Percentiles rank a stretch among this genome's conserved stretches.
phyloP scores from a whole-genome alignment of 2,113 vertebrate genomes.

The Cairina moschata region DNA sequence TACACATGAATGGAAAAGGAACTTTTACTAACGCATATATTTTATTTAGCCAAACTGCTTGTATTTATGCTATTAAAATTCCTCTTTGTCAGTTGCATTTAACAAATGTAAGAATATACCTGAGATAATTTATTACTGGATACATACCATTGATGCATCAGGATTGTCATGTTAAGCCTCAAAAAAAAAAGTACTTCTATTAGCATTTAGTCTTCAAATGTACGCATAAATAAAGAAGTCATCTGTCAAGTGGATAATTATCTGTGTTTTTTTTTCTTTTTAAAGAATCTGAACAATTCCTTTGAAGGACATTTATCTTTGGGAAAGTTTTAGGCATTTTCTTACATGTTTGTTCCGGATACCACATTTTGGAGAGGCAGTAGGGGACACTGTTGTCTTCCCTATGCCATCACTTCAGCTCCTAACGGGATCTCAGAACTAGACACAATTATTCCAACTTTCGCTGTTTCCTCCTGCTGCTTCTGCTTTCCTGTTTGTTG shows the following conservation, averaged over 20 bases:
- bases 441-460: neutral
- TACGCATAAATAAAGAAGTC: neutral
- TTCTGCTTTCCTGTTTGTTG: neutral
- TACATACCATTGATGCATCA: neutral
- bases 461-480: neutral
- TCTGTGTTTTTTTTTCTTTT: neutral
- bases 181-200: neutral
- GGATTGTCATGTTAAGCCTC: neutral
- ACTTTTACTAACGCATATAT: neutral
- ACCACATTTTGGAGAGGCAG: slow-evolving; percentile 15
- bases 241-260: neutral
- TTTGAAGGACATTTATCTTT: neutral
- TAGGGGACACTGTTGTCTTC: slow-evolving; percentile 38
- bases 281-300: neutral
- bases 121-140: neutral
- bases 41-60: neutral
- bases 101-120: neutral
- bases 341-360: neutral
- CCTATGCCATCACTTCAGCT: neutral
- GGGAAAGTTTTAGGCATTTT: neutral
- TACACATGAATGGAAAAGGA: neutral
- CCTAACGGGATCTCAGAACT: neutral
- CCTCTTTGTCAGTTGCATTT: neutral
- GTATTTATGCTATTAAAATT: neutral
- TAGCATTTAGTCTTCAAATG: neutral